Evolutionary conservation across 2,113 vertebrate genomes (phyloP).

Genomic region (Pogona vitticeps): DNA sequence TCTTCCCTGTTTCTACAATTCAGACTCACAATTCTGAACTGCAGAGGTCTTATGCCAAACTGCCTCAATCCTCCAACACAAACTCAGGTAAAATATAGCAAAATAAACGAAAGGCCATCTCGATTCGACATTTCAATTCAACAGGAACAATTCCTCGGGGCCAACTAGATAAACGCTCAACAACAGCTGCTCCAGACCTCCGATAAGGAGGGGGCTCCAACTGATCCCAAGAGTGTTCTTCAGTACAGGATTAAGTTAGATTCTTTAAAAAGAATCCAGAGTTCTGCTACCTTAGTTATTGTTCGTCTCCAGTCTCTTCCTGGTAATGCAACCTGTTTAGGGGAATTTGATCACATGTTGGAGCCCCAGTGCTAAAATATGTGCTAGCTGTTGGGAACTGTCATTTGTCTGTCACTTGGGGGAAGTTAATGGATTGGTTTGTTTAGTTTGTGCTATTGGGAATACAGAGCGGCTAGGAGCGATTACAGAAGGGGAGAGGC

Average conservation of each 20-base stretch:
- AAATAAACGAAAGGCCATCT: not conserved
- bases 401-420: slow-evolving; percentile 67
- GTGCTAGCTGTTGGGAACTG: slow-evolving; percentile 60
- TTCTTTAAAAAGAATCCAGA: slow-evolving; percentile 8
- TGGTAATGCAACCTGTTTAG: slow-evolving; percentile 57
- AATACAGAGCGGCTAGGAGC: slow-evolving; percentile 55
- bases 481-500: slow-evolving; percentile 63
- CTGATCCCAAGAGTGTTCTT: not conserved
- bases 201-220: not conserved
- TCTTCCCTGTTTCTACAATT: not conserved
- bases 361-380: slow-evolving; percentile 48
- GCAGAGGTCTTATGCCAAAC: not conserved
- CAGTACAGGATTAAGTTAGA: slow-evolving; percentile 4
- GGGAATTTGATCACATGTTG: slow-evolving; percentile 56
- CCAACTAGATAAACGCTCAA: too few species aligned
- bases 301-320: slow-evolving; percentile 25
- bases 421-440: slow-evolving; percentile 68
- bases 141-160: not conserved
- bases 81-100: not conserved
- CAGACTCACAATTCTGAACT: not conserved
- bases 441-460: slow-evolving; percentile 65
- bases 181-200: too few species aligned
- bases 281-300: not conserved
- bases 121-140: not conserved
- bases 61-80: not conserved